Evolutionary conservation across 2,113 vertebrate species (phyloP).

Genomic region (Myiagra hebetior): DNA sequence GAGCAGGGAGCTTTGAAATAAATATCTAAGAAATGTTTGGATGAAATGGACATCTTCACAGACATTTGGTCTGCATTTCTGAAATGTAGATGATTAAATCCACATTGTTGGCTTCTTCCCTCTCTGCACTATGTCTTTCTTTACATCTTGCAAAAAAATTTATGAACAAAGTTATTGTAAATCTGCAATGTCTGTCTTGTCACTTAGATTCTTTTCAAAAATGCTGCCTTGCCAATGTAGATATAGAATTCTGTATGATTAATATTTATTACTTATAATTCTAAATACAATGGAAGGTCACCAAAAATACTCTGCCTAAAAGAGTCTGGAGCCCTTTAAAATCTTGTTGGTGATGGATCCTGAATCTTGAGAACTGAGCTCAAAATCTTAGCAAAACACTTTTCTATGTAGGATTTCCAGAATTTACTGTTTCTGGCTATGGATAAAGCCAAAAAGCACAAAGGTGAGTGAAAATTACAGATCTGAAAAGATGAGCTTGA

Average conservation of each 20-base stretch:
- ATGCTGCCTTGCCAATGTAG: slow-evolving; percentile 30
- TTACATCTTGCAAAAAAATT: slow-evolving; percentile 69
- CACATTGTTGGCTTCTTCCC: slow-evolving; percentile 69
- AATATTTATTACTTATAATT: slow-evolving; percentile 51
- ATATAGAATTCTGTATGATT: slow-evolving; percentile 32
- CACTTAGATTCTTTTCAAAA: slow-evolving; percentile 61
- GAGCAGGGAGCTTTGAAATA: slow-evolving; percentile 66
- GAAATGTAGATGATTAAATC: slow-evolving; percentile 68
- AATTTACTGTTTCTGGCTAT: slow-evolving; percentile 17
- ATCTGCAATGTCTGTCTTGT: slow-evolving; percentile 65
- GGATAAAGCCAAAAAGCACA: slow-evolving; percentile 17
- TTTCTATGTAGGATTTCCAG: slow-evolving; percentile 8
- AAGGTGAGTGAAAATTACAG: neutral
- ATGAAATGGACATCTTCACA: slow-evolving; percentile 69
- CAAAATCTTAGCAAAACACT: slow-evolving; percentile 15
- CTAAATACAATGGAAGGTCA: slow-evolving; percentile 53
- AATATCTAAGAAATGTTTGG: slow-evolving; percentile 72
- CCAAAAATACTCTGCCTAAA: neutral
- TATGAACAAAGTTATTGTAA: slow-evolving; percentile 70
- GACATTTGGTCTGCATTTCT: slow-evolving; percentile 75
- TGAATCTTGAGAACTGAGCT: neutral
- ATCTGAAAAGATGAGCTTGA: neutral
- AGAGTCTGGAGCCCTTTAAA: slow-evolving; percentile 41
- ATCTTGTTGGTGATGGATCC: slow-evolving; percentile 4
- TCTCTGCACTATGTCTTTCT: slow-evolving; percentile 62